Evolutionary conservation across 2,888 invertebrate species (phyloP).

Genomic region (Argyra leucocephala): DNA sequence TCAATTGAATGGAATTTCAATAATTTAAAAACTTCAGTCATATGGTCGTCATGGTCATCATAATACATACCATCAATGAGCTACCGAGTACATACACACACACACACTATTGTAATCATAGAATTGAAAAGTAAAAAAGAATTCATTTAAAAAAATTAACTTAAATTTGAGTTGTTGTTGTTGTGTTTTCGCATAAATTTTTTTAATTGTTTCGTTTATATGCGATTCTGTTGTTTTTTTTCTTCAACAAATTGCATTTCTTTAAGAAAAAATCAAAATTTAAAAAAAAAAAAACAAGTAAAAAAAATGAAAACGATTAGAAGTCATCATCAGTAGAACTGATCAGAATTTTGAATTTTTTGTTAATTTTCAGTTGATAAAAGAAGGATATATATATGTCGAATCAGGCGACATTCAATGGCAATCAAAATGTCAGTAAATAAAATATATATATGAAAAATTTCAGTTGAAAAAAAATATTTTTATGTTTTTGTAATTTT

Average conservation of each 20-base stretch:
- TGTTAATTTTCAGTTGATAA: neutral
- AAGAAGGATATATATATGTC: neutral
- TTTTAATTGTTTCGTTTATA: no score
- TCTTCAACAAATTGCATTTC: no score
- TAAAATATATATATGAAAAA: neutral
- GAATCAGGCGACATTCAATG: neutral
- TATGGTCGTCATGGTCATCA: slow-evolving; percentile 16
- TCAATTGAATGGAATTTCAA: slow-evolving; percentile 18
- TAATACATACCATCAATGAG: neutral
- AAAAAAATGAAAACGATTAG: neutral
- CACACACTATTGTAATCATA: no score
- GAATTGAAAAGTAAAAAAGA: no score
- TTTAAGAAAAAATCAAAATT: neutral
- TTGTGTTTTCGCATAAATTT: no score
- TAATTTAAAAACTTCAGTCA: slow-evolving; percentile 20
- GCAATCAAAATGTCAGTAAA: neutral
- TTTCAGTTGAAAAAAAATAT: neutral
- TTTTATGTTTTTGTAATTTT: no score
- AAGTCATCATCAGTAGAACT: neutral
- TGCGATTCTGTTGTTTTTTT: no score
- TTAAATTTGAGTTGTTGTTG: no score
- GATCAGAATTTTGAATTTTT: neutral
- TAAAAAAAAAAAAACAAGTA: neutral
- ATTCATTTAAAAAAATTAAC: no score
- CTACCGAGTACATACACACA: no score